These are phyloP conservation scores for Sarcoramphus papa DNA, from an alignment of 2,797 vertebrate species.

Conservation along the genomic window DNA sequence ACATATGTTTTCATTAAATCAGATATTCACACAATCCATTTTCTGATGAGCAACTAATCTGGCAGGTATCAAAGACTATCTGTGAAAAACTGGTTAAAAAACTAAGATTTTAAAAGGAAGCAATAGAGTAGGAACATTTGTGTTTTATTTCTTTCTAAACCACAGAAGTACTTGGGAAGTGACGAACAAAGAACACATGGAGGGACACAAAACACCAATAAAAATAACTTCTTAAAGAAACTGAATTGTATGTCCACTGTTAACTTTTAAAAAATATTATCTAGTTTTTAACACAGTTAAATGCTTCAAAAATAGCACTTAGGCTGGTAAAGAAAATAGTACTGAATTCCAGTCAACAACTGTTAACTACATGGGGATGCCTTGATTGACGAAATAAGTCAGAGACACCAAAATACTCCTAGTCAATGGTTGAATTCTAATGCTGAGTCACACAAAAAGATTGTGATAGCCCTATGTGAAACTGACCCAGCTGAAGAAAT, in stretches of 20 bases:
- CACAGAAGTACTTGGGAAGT: not conserved
- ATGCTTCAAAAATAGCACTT: not conserved
- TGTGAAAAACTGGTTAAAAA: not conserved
- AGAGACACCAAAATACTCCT: not conserved
- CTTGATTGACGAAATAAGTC: not conserved
- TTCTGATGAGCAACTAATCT: not conserved
- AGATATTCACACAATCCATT: not conserved
- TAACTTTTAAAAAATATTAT: not conserved
- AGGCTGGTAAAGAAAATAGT: not conserved
- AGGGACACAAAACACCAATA: not conserved
- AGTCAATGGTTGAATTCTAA: not conserved
- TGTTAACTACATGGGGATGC: not conserved
- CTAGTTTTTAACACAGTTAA: not conserved
- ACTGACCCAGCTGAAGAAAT: not conserved
- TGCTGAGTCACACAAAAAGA: not conserved
- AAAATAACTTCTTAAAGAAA: not conserved
- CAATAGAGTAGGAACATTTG: not conserved
- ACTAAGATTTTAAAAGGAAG: not conserved
- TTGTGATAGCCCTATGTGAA: not conserved
- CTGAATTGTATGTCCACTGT: not conserved
- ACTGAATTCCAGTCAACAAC: not conserved
- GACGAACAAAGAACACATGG: not conserved
- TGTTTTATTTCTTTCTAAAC: not conserved
- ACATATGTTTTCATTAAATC: not conserved
- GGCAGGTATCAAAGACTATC: not conserved